Base-by-base conservation (phyloP, 1,140 invertebrate genomes). In the Drepana arcuata region DNA sequence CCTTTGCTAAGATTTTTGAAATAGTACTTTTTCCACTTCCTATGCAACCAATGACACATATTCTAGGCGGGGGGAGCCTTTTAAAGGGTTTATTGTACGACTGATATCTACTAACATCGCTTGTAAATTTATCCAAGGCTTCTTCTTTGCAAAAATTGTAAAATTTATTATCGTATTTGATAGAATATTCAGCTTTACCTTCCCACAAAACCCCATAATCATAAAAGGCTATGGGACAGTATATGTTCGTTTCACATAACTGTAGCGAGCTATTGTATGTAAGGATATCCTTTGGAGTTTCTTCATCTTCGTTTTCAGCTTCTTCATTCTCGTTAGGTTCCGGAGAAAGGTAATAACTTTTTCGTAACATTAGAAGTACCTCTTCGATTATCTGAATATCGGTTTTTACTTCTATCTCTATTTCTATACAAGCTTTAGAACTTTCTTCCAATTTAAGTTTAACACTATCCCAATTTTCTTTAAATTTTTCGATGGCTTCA, bases 211-310 rank as follows among this genome's bases (percentile, higher is more conserved):
- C 69, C 12, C 68, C 61, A 42, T 86, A 51, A 25, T 84, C 63
- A 32, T 67, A 48, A 48, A 82, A 84, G 4, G 84, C 65, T 11
- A 88, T 64, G 7, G 87, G 87, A 49, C 87, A 88, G 41, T 83
- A 88, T 37, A 74, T 28, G 39, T 58, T 71, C 3, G 84, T 87
- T 55, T 88, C 86, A n/a, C 86, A 84, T 13, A 86, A 73, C 29
- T 63, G 60, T 33, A 65, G 49, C 34, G 74, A 56, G 26, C 75
- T 62, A 34, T 83, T 70, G 41, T 73, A 66, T 0, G 50, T 57
- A 6, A 77, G 41, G 3, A 55, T n/a, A 48, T 70, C 53, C 51
- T 53, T 51, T 29, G 24, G 7, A 13, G 49, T 52, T 26, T 62
- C 65, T 30, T 66, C 42, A 45, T 65, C 62, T 25, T 65, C 48